Evolutionary conservation across 1,140 invertebrate species (phyloP).

Genomic region (Tetragonula clypearis): DNA sequence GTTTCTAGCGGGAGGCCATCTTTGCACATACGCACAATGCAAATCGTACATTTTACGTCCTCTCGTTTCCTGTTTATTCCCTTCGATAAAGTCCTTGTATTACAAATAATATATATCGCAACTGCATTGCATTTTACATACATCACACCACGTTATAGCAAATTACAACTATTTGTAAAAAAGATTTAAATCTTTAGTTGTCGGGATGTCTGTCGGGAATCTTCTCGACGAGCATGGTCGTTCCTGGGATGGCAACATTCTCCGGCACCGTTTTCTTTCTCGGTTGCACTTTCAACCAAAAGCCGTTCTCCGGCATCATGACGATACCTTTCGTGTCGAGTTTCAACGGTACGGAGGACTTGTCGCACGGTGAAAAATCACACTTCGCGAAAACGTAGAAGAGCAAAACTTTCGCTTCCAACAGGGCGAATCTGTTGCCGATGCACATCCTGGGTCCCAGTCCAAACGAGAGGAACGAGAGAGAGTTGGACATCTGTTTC

Average conservation of each 20-base stretch:
- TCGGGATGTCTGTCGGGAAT: not conserved
- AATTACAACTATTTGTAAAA: too few relatives aligned
- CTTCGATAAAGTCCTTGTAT: too few relatives aligned
- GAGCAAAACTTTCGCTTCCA: slow-evolving; percentile 82
- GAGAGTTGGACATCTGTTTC: slow-evolving; percentile 64
- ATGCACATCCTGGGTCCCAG: slow-evolving; percentile 80
- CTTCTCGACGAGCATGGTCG: not conserved
- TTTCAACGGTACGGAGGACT: slow-evolving; percentile 69
- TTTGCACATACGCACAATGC: too few relatives aligned
- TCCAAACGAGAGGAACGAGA: slow-evolving; percentile 74
- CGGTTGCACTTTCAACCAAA: slow-evolving; percentile 69
- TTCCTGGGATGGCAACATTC: not conserved
- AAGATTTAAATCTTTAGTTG: not conserved
- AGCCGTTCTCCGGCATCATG: slow-evolving; percentile 64
- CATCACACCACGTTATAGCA: too few relatives aligned
- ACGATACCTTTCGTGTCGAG: slow-evolving; percentile 56
- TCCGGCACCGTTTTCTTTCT: slow-evolving; percentile 16
- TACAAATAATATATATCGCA: too few relatives aligned
- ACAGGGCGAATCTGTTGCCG: slow-evolving; percentile 82
- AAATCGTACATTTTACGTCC: not conserved
- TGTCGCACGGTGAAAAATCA: slow-evolving; percentile 77
- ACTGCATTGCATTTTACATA: too few relatives aligned
- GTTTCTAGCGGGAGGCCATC: too few relatives aligned
- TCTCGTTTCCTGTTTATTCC: too few relatives aligned
- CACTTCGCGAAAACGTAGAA: slow-evolving; percentile 83